Conservation (phyloP, 2,797 vertebrate species). For the Mergus octosetaceus region DNA sequence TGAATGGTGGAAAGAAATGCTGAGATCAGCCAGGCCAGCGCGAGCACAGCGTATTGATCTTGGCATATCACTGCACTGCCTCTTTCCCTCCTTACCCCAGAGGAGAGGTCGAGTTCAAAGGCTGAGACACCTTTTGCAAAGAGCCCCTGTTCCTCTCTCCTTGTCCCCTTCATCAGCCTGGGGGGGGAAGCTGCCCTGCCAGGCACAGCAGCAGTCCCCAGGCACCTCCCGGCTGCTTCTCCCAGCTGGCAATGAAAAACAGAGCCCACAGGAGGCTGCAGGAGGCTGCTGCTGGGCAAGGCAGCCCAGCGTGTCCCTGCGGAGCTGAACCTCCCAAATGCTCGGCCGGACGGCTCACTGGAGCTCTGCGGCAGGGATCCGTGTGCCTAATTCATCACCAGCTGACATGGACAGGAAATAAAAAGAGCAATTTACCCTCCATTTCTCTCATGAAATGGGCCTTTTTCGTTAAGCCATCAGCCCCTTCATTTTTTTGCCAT, state of each 20-base stretch:
- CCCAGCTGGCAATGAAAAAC: not conserved
- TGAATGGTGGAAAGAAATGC: not conserved
- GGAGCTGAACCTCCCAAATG: not conserved
- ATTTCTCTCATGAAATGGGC: constrained; percentile 72
- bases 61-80: not conserved
- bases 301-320: not conserved
- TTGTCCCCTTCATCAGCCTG: not conserved
- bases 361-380: not conserved
- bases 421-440: constrained; percentile 67
- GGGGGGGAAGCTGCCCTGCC: not conserved
- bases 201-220: not conserved
- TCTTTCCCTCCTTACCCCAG: not conserved
- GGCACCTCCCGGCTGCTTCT: not conserved
- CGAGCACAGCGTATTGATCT: not conserved
- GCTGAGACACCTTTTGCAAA: not conserved
- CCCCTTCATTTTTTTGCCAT: constrained; percentile 78
- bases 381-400: constrained; percentile 76
- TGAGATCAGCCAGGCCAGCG: not conserved
- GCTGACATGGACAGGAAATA: constrained; percentile 70
- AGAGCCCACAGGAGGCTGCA: not conserved
- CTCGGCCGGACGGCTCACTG: not conserved
- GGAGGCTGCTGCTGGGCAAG: not conserved
- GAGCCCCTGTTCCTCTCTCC: not conserved
- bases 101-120: not conserved
- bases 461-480: constrained; percentile 69